Evolutionary conservation across 2,113 vertebrate genomes (phyloP).

Genomic region (Anthoscopus minutus): DNA sequence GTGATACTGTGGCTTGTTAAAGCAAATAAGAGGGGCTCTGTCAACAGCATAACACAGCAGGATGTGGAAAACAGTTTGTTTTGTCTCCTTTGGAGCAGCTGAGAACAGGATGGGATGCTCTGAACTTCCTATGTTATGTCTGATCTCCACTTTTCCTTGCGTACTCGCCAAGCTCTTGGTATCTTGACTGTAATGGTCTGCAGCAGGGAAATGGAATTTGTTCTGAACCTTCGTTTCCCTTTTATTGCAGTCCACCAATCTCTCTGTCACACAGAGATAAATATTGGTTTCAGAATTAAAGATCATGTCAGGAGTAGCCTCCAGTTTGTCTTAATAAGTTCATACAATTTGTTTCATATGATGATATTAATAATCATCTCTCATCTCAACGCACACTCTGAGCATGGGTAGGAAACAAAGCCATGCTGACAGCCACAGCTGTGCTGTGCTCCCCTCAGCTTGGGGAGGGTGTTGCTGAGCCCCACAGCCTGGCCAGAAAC

Average conservation of each 20-base stretch:
- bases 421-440: background rate
- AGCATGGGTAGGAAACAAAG: background rate
- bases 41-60: background rate
- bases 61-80: background rate
- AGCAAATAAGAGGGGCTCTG: background rate
- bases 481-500: background rate
- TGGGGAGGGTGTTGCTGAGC: background rate
- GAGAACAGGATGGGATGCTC: background rate
- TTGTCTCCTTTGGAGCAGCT: background rate
- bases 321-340: background rate
- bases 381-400: background rate
- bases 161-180: background rate
- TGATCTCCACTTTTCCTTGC: background rate
- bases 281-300: constrained; percentile 2
- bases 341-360: background rate
- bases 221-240: background rate
- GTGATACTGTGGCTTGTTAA: background rate
- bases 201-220: background rate
- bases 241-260: background rate
- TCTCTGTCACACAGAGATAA: background rate
- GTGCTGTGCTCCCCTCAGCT: background rate
- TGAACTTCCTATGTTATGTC: background rate
- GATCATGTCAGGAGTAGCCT: background rate
- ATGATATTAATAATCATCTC: background rate
- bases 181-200: background rate